Conservation (phyloP, 1,140 invertebrate species). For the Procambarus clarkii region DNA sequence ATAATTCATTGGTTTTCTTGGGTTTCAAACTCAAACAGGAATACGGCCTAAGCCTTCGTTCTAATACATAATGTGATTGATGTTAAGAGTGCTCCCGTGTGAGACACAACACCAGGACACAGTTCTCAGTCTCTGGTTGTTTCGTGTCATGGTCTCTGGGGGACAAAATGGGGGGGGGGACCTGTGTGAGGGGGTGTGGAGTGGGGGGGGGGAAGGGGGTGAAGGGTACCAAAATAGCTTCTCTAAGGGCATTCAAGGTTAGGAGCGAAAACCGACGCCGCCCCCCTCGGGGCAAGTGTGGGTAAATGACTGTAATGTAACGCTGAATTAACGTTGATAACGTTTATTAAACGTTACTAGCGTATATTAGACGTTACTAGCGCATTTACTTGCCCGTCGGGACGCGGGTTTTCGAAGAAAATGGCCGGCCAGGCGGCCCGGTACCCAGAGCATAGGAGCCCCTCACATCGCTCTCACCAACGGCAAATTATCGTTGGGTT, state of each 20-base stretch:
- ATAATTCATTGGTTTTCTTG: not conserved
- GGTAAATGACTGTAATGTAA: too few relatives aligned
- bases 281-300: too few relatives aligned
- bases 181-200: not conserved
- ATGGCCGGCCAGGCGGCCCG: not conserved
- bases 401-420: constrained; percentile 23
- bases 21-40: constrained; percentile 7
- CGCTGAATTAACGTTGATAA: too few relatives aligned
- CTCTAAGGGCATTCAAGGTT: constrained; percentile 34
- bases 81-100: not conserved
- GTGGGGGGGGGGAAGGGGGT: constrained; percentile 4
- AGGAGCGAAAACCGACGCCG: constrained; percentile 21
- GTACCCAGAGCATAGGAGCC: not conserved
- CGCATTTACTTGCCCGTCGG: too few relatives aligned
- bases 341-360: too few relatives aligned
- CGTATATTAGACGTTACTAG: too few relatives aligned
- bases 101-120: not conserved
- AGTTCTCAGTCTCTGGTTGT: not conserved
- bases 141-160: not conserved
- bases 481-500: not conserved
- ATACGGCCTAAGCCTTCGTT: not conserved
- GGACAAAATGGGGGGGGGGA: not conserved
- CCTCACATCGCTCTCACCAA: not conserved
- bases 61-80: not conserved
- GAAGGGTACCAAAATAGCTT: constrained; percentile 60